Percentiles rank a stretch among this genome's conserved stretches.
Conservation (phyloP, 53 echinoderm and acorn worm species). For the Henricia sp. region DNA sequence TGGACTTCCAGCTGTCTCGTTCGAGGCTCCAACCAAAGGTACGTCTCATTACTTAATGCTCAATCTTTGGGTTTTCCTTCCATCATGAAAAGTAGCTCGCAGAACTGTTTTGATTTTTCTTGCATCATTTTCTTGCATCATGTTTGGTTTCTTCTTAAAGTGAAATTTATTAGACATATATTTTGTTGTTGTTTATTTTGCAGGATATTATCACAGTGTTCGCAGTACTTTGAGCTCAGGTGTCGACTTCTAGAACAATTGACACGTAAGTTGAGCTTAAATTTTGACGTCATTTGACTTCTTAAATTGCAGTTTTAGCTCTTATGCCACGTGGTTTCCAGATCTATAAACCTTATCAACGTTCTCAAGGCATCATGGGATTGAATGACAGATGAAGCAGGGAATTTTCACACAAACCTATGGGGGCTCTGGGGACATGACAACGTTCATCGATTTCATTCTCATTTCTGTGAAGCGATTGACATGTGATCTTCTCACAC, state of each 20-base stretch:
- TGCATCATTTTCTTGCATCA: neutral
- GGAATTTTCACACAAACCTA: no score
- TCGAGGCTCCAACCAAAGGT: slow-evolving; percentile 93
- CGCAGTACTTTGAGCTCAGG: slow-evolving; percentile 98
- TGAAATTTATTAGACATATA: slow-evolving; percentile 1
- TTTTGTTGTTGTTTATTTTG: slow-evolving; percentile 6
- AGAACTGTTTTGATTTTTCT: no score
- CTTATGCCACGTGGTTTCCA: no score
- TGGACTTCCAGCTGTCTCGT: slow-evolving; percentile 94
- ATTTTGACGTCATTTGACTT: no score
- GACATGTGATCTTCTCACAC: no score
- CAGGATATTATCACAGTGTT: slow-evolving; percentile 86
- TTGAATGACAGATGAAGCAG: no score
- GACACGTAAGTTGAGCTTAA: slow-evolving; percentile 56
- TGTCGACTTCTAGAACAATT: slow-evolving; percentile 87
- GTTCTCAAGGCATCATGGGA: no score
- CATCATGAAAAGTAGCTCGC: neutral
- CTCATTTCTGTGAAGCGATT: no score
- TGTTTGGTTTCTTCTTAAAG: neutral
- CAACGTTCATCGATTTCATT: no score
- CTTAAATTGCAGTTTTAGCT: neutral
- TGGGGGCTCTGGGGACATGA: no score
- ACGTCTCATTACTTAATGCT: neutral
- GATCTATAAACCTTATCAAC: no score
- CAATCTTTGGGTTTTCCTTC: no score